These are phyloP conservation scores for Cephus pulcher DNA, from an alignment of 2,888 invertebrate genomes.

Conservation along the genomic window DNA sequence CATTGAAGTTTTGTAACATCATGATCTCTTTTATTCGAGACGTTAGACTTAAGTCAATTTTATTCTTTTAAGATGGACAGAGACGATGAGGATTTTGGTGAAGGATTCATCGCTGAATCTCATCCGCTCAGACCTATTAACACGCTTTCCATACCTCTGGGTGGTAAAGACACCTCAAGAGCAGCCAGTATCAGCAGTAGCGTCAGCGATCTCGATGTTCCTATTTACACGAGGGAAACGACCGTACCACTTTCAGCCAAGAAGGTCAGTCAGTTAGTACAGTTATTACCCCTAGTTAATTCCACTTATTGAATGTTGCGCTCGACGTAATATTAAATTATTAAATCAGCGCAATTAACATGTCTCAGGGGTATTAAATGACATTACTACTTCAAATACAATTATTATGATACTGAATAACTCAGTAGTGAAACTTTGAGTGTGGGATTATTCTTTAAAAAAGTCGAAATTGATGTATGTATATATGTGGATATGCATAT, in stretches of 20 bases:
- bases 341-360: not conserved
- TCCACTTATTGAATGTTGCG: not conserved
- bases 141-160: constrained; percentile 65
- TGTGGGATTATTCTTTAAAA: not conserved
- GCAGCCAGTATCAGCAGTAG: constrained; percentile 70
- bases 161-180: constrained; percentile 57
- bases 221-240: constrained; percentile 68
- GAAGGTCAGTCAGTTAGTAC: constrained; percentile 41
- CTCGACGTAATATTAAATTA: not conserved
- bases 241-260: constrained; percentile 56
- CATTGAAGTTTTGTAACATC: not conserved
- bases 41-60: not conserved
- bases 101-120: constrained; percentile 70
- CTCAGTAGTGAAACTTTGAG: not conserved
- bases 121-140: constrained; percentile 69
- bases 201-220: constrained; percentile 70
- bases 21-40: not conserved
- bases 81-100: constrained; percentile 66
- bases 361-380: not conserved
- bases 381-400: not conserved
- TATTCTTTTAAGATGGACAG: constrained; percentile 48
- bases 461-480: no score
- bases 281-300: not conserved
- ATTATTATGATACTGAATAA: not conserved
- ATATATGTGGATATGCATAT: not conserved